These are phyloP conservation scores for Caenorhabditis sulstoni DNA, from an alignment of 2,888 invertebrate genomes.

Conservation along the genomic window DNA sequence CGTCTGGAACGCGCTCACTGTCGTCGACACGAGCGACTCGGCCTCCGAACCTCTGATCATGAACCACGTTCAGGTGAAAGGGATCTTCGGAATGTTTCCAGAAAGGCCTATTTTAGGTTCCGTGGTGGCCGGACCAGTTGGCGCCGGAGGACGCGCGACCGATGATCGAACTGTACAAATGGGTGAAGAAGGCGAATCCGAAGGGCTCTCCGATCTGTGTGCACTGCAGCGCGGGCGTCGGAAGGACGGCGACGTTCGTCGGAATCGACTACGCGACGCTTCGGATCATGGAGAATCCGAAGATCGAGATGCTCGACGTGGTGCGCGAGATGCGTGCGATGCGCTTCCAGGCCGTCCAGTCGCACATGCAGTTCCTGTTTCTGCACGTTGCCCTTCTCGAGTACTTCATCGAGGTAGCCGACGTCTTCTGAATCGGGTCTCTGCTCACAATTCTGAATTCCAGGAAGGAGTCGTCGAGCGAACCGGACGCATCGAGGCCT, in stretches of 20 bases:
- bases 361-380: constrained; percentile 66
- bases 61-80: constrained; percentile 58
- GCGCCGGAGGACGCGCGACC: constrained; percentile 66
- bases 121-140: constrained; percentile 71
- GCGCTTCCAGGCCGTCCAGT: constrained; percentile 63
- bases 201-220: constrained; percentile 63
- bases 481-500: constrained; percentile 38
- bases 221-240: constrained; percentile 74
- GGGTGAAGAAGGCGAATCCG: constrained; percentile 62
- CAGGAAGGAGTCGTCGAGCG: constrained; percentile 56
- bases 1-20: constrained; percentile 46
- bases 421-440: background rate
- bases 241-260: constrained; percentile 71
- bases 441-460: background rate
- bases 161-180: constrained; percentile 62
- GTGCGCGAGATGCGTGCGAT: constrained; percentile 63
- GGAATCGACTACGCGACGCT: constrained; percentile 63
- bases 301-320: constrained; percentile 57
- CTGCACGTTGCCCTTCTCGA: constrained; percentile 63
- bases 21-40: constrained; percentile 30
- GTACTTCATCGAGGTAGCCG: constrained; percentile 60
- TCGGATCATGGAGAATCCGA: constrained; percentile 56
- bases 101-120: background rate
- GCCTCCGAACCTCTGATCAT: constrained; percentile 32
- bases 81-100: too few relatives aligned